phyloP scores from a whole-genome alignment of 2,797 vertebrate genomes.

The Sciurus vulgaris region DNA sequence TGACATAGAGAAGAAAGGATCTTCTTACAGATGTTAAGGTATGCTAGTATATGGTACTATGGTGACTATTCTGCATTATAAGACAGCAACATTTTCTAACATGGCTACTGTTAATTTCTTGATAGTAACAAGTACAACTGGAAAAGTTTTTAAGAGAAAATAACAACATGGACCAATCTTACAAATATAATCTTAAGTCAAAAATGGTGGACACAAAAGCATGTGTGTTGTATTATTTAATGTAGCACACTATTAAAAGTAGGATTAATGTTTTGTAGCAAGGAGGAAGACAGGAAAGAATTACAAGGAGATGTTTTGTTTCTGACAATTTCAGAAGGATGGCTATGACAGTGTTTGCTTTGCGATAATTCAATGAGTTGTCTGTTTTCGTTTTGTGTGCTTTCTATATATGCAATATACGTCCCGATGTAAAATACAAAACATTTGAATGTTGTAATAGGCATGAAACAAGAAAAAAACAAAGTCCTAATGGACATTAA shows the following conservation, averaged over 20 bases:
- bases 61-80: background rate
- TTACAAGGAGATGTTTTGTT: background rate
- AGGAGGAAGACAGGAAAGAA: background rate
- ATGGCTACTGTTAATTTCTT: background rate
- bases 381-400: background rate
- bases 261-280: background rate
- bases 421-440: background rate
- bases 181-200: background rate
- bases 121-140: background rate
- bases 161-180: background rate
- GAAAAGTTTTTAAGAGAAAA: background rate
- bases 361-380: background rate
- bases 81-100: background rate
- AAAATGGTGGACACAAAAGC: background rate
- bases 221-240: background rate
- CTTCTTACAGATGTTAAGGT: background rate
- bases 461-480: background rate
- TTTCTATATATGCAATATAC: background rate
- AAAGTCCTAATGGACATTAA: background rate
- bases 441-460: background rate
- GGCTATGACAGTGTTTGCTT: background rate
- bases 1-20: background rate
- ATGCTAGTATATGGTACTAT: background rate
- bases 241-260: background rate
- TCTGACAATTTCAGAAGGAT: background rate